Evolutionary conservation across 2,888 invertebrate species (phyloP).

Genomic region (Melieria crassipennis): DNA sequence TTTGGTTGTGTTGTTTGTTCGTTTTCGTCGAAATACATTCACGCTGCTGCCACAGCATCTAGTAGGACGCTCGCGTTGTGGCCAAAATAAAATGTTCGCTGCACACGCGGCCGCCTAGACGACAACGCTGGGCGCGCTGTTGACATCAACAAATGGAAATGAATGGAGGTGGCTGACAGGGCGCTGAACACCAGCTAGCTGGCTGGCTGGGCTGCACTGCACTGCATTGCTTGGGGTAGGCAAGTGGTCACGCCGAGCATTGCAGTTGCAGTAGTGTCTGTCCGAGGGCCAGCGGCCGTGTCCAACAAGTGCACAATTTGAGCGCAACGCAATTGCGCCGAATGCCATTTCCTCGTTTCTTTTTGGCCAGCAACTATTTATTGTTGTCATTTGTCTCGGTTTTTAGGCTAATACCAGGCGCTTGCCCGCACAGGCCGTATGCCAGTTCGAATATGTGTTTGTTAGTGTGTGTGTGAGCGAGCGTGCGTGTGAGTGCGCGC

Average conservation of each 20-base stretch:
- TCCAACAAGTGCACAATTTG: not conserved
- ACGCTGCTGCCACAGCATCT: not conserved
- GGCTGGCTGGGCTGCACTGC: conserved; percentile 35
- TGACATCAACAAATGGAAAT: conserved; percentile 59
- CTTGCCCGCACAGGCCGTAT: conserved; percentile 13
- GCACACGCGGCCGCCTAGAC: not conserved
- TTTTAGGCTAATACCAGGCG: conserved; percentile 36
- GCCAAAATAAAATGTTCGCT: conserved; percentile 45
- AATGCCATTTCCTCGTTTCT: not conserved
- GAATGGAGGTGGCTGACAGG: conserved; percentile 49
- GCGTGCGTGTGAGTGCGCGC: conserved; percentile 1
- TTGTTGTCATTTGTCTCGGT: conserved; percentile 46
- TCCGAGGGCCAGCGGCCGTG: not conserved
- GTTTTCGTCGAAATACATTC: not conserved
- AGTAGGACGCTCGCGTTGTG: conserved; percentile 19
- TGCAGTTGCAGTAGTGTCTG: not conserved
- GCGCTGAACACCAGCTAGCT: conserved; percentile 27
- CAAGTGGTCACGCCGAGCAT: no score
- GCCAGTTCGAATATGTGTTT: conserved; percentile 3
- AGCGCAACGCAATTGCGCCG: not conserved
- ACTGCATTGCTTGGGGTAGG: conserved; percentile 3
- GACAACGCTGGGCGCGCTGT: conserved; percentile 24
- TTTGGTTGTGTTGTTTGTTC: not conserved
- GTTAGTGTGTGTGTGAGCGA: not conserved
- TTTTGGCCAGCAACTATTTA: conserved; percentile 42